A percentile compares a stretch with the other conserved stretches of the same genome.
Conservation (phyloP, 2,797 vertebrate genomes). For the Uromys caudimaculatus region DNA sequence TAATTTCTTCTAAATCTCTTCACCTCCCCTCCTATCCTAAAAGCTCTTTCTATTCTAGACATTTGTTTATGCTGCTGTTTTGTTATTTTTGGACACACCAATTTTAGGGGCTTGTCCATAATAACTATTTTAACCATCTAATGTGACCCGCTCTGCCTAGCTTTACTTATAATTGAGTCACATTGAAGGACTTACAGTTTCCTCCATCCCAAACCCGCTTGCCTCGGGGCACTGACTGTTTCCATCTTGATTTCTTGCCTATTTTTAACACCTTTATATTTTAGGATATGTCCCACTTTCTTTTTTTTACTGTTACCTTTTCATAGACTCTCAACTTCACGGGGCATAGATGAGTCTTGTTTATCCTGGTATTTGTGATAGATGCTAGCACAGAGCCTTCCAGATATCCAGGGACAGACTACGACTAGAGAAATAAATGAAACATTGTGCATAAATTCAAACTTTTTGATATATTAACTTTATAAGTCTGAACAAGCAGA, state of each 20-base stretch:
- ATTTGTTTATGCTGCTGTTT: background rate
- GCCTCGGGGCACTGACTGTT: background rate
- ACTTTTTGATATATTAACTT: slow-evolving; percentile 21
- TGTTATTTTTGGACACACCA: background rate
- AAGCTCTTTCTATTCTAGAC: background rate
- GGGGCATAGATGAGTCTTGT: background rate
- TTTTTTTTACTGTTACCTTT: background rate
- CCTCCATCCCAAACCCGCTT: background rate
- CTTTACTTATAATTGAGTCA: background rate
- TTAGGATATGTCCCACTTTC: background rate
- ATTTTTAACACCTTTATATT: slow-evolving; percentile 22
- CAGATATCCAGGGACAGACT: background rate
- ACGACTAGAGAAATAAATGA: slow-evolving; percentile 56
- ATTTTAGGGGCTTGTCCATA: background rate
- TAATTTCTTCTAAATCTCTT: background rate
- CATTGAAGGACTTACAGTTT: background rate
- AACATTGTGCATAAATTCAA: background rate
- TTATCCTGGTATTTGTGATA: background rate
- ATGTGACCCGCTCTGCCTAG: background rate
- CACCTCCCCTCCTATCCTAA: background rate
- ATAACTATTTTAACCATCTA: background rate
- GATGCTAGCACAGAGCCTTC: background rate
- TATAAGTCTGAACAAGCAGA: background rate
- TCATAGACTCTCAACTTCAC: slow-evolving; percentile 16
- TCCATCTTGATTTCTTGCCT: background rate